A percentile compares a stretch with the other conserved stretches of the same genome.
phyloP scores from a whole-genome alignment of 2,888 invertebrate genomes.

The Himalopsyche anomala region DNA sequence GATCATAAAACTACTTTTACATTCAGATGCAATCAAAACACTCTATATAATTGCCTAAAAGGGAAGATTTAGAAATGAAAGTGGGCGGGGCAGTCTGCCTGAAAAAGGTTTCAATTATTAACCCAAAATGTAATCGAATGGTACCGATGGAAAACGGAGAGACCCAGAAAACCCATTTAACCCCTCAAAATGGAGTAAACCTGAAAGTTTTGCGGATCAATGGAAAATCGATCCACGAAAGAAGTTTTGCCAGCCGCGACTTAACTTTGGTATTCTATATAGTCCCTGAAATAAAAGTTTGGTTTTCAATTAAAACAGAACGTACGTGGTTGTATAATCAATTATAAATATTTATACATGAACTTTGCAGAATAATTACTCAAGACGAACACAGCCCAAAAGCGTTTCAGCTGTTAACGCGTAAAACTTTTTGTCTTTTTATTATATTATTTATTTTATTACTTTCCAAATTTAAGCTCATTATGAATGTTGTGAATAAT shows the following conservation, averaged over 20 bases:
- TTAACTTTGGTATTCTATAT: not conserved
- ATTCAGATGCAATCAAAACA: constrained; percentile 28
- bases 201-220: constrained; percentile 26
- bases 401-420: not conserved
- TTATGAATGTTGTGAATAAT: too few species aligned
- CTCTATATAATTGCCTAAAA: constrained; percentile 8
- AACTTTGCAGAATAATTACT: constrained; percentile 1
- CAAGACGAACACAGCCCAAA: not conserved
- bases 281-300: not conserved
- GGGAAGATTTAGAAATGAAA: constrained; percentile 27
- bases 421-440: too few species aligned
- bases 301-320: constrained; percentile 11
- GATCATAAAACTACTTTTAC: constrained; percentile 26
- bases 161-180: constrained; percentile 30
- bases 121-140: constrained; percentile 30
- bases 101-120: constrained; percentile 34
- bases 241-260: constrained; percentile 8
- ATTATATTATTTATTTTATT: too few species aligned
- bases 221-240: constrained; percentile 3
- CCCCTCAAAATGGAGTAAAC: not conserved
- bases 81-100: constrained; percentile 22
- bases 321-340: not conserved
- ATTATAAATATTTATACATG: constrained; percentile 16
- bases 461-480: too few species aligned
- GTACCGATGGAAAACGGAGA: constrained; percentile 18